Evolutionary conservation across 2,797 vertebrate species (phyloP), one percentile per base, ranked within the genome.

Genomic region (Dipus sagitta): DNA sequence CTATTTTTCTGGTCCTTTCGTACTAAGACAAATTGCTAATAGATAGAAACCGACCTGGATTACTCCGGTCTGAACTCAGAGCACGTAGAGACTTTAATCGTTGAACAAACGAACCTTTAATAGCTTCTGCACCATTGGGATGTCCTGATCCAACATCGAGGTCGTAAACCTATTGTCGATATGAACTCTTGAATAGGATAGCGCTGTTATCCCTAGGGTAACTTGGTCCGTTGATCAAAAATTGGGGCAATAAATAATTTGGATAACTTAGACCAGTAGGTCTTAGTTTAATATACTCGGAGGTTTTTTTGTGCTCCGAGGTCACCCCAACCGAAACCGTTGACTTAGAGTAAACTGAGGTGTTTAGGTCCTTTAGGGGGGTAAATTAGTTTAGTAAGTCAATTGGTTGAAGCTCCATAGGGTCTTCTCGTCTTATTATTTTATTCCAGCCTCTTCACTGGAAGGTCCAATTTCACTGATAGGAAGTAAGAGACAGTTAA

Each of bases 401-500:
- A 42, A 24, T 47, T 1, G 47, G 10, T 81, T 65, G 12, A 82
- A 82, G 79, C 62, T 47, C 62, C 62, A 47, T 32, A 54, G 30
- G 42, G 81, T 83, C 28, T 70, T 83, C 81, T 68, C 2, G 6
- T 68, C 42, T 83, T 68, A n/a, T n/a, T 52, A 3, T 28, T 6
- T 12, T 30, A 83, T 83, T 12, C 30, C 38, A 0, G 18, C 64
- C 79, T 82, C 64, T 68, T 82, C 64, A 68, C 28, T 2, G 65
- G 30, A 23, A 81, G 79, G 62, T 82, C n/a, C 79, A 67, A 13
- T 81, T 65, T 81, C 62, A 42, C 62, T 81, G 79, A 81, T 10
- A 28, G 23, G n/a, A 65, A 42, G 23, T 64, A 65, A 28, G 60
- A 81, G 23, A 65, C 79, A 81, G 79, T 26, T 42, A 64, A 81